A percentile compares a stretch with the other conserved stretches of the same genome.
Evolutionary conservation across 2,888 invertebrate genomes (phyloP).

Genomic region (Epirrita christyi): DNA sequence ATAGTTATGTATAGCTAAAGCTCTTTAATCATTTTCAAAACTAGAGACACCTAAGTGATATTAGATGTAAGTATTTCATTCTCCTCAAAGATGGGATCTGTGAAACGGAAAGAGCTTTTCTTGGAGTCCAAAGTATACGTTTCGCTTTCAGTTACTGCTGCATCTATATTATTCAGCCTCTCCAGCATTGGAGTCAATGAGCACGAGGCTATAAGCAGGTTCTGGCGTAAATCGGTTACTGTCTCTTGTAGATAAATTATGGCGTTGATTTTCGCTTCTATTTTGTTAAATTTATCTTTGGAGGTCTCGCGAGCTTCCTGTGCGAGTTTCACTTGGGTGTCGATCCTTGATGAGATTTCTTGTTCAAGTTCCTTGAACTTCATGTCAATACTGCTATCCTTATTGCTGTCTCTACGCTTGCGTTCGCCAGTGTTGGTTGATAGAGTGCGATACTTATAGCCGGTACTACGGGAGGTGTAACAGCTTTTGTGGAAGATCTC

Average conservation of each 20-base stretch:
- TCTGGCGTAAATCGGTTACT: constrained; percentile 51
- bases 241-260: constrained; percentile 62
- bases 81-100: constrained; percentile 43
- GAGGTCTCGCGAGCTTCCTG: constrained; percentile 56
- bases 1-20: no score
- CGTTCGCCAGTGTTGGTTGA: constrained; percentile 70
- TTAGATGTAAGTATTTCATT: constrained; percentile 36
- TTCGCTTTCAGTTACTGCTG: constrained; percentile 36
- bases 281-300: constrained; percentile 55
- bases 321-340: constrained; percentile 53
- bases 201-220: constrained; percentile 50
- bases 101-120: constrained; percentile 42
- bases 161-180: constrained; percentile 58
- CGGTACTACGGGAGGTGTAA: constrained; percentile 66
- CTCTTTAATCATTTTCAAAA: not conserved
- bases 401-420: constrained; percentile 46
- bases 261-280: constrained; percentile 62
- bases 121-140: constrained; percentile 45
- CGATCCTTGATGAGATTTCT: constrained; percentile 57
- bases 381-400: constrained; percentile 54
- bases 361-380: constrained; percentile 63
- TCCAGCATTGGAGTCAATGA: constrained; percentile 47
- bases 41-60: constrained; percentile 33
- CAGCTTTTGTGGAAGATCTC: constrained; percentile 67
- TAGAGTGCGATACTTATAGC: constrained; percentile 72